Conservation (phyloP, 1,140 invertebrate species). For the Orussus abietinus region DNA sequence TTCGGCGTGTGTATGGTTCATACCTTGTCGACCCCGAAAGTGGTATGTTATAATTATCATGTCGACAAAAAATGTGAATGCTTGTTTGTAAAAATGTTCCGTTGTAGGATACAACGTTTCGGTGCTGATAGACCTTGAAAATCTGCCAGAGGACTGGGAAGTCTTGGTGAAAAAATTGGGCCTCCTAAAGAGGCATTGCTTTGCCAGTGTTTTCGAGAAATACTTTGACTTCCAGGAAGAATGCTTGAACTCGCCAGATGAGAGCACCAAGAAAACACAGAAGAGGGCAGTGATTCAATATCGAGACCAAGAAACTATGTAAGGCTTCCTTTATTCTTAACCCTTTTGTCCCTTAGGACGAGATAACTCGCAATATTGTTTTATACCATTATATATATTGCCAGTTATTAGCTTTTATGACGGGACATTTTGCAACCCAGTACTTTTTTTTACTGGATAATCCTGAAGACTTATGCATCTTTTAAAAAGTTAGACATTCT, state of each 20-base stretch:
- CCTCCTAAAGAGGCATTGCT: constrained; percentile 95
- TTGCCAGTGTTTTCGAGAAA: constrained; percentile 99
- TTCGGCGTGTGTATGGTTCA: constrained; percentile 87
- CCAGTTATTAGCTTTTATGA: no score
- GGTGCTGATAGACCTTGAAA: constrained; percentile 88
- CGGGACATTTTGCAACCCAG: no score
- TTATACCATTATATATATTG: no score
- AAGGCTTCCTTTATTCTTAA: no score
- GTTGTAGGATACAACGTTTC: constrained; percentile 88
- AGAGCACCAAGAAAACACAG: constrained; percentile 82
- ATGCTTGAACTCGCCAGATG: constrained; percentile 95
- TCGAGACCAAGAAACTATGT: constrained; percentile 98
- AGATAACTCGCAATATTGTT: no score
- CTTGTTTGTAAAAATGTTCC: constrained; percentile 19
- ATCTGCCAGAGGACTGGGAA: constrained; percentile 87
- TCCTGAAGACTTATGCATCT: no score
- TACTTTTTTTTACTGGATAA: no score
- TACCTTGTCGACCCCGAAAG: constrained; percentile 79
- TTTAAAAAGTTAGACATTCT: no score
- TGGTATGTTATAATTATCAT: constrained; percentile 56
- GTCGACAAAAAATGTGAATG: constrained; percentile 7
- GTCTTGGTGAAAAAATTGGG: constrained; percentile 87
- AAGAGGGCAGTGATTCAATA: constrained; percentile 98
- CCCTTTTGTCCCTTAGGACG: no score
- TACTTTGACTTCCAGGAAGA: constrained; percentile 98